Evolutionary conservation across 2,888 invertebrate genomes (phyloP), one percentile per base, ranked within the genome.

Genomic region (Hirtodrosophila duncani): DNA sequence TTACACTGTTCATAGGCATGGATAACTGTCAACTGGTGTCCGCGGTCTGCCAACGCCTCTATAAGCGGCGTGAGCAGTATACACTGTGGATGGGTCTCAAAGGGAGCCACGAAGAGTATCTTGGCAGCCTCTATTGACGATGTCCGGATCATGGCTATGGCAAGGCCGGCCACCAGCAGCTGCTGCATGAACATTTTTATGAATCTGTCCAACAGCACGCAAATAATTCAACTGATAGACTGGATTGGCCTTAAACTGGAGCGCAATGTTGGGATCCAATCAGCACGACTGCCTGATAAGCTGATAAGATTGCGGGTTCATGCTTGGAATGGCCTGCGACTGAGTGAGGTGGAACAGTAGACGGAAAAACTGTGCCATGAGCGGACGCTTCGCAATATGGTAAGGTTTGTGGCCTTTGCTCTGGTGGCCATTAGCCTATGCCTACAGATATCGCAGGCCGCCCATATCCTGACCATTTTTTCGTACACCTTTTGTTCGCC

Each of bases 11-110:
- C 59, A 58, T 72, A 83, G 2, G 81, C 74, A 20, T 82, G 79
- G 13, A 85, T 75, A 0, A 85, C 61, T 1, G 84, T 86, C 2
- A 88, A 52, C 9, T 87, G 63, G 65, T 88, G 87, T 0, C 87
- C 87, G 4, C 81, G 67, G 8, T 69, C 58, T 0, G 82, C 78
- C 13, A 88, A 61, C 1, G 65, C 83, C 23, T 69, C 63, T 26
- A 86, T 57, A 16, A 84, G 60, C 0, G 84, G 66, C 14, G 70
- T 59, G 11, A 78, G 67, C 1, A 85, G 44, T 8, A 79, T 67
- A 42, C 84, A 85, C 45, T 82, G 84, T 0, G 82, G 77, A 0
- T 48, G 24, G 6, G 62, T 21, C 0, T 78, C 63, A 31, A 50
- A 83, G 1, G 82, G 72, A 46, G 72, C 78, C 2, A 81, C 33